Evolutionary conservation across 2,113 vertebrate genomes (phyloP), one percentile per base, ranked within the genome.

Genomic region (Nesogale talazaci): DNA sequence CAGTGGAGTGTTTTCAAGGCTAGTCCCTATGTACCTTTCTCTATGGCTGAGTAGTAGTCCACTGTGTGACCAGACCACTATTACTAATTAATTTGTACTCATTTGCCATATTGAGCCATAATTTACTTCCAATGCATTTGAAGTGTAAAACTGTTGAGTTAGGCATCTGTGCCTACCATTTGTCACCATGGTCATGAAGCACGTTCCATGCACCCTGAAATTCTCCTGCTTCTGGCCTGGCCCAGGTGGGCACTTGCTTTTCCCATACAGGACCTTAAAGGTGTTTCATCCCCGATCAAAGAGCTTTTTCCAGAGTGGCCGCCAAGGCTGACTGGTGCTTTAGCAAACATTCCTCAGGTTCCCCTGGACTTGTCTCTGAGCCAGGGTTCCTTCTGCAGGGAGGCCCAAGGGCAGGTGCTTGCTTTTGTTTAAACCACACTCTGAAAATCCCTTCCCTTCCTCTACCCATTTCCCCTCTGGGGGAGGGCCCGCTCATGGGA

Each of bases 121-220:
- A 46, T 31, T 65, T 88, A 31, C 61, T 77, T n/a, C 11, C 52
- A 74, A 23, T 42, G 52, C 8, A 3, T 40, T 46, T 31, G 56
- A 52, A 23, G 1, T 27, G 14, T 17, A 4, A 46, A 59, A 61
- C 59, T 0, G 16, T 3, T 67, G 80, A 22, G 15, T 38, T 40
- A 34, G 52, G 23, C 29, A 36, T 29, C 14, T 0, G 0, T 11
- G 2, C n/a, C 42, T 17, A 15, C 12, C 12, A 3, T 2, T 2
- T 0, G 29, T 31, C 36, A 8, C 52, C 29, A 9, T 40, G 72
- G n/a, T 29, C 17, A 0, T 19, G 83, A 34, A 5, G 31, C 0
- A 63, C 22, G 38, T 76, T 27, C 22, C 36, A 38, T 11, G 61
- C 74, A 52, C 36, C 31, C 59, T 0, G 23, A 31, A 1, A 34